Evolutionary conservation across 2,113 vertebrate species (phyloP), one percentile per base, ranked within the genome.

Genomic region (Poeciliopsis prolifica): DNA sequence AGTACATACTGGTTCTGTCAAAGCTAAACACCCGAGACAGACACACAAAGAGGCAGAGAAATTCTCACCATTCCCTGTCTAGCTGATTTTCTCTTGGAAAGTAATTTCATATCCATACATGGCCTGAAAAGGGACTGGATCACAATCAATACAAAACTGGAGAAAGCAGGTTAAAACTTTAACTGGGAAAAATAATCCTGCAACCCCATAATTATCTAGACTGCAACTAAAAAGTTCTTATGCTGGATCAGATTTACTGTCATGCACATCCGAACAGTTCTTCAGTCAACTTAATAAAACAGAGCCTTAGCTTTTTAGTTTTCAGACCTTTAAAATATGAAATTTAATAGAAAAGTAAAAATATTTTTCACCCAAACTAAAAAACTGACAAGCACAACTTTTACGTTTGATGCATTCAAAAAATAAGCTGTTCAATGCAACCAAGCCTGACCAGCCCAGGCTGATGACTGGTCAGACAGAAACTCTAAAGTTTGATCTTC

Each of bases 1-100:
- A 90, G 74, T 69, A 86, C 85, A 88, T 37, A 61, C 70, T 74
- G 81, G 66, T 77, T 67, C 80, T 44, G 33, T 90, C 73, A 83
- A 58, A 83, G 44, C 82, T 88, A 82, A 90, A 85, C 80, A 71
- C 70, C 74, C 14, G 5, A 61, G 60, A 83, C 68, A 65, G 72
- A 80, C 44, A 76, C 72, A 61, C 51, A 81, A 35, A 44, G 67
- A 70, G 72, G 9, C 67, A 74, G 60, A 31, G 61, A 76, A 78
- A 31, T 19, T 51, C 69, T 77, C 68, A 61, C 2, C 48, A 58
- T 42, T 77, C 70, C 54, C 68, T 67, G 68, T 3, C 65, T 80
- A 68, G 61, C 75, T 54, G 40, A 54, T 35, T 65, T 82, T 65
- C 60, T 29, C 81, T 35, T 4, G 60, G 51, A 26, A 26, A 29